Conservation (phyloP, 2,888 invertebrate genomes). For the Oscheius onirici region DNA sequence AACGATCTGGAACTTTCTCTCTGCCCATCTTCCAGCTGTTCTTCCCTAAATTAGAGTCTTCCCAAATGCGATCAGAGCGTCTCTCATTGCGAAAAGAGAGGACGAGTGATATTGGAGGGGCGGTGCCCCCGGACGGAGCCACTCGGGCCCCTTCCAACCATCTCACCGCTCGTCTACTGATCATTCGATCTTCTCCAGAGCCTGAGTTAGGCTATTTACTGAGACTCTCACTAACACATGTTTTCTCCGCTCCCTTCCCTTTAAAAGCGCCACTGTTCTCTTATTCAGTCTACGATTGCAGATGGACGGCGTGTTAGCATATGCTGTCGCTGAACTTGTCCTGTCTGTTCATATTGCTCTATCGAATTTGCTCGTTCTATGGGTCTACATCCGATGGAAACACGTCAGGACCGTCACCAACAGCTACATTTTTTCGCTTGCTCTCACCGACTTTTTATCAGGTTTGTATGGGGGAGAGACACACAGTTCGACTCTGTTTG, state of each 20-base stretch:
- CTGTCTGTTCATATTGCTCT: slow-evolving; percentile 67
- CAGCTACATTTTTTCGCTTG: slow-evolving; percentile 69
- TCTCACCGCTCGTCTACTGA: background rate
- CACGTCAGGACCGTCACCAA: slow-evolving; percentile 69
- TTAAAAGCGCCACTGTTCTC: background rate
- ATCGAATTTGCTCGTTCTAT: slow-evolving; percentile 68
- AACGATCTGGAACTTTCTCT: background rate
- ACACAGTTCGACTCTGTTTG: background rate
- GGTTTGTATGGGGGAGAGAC: slow-evolving; percentile 33
- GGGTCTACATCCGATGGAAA: slow-evolving; percentile 58
- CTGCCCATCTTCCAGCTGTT: slow-evolving; percentile 10
- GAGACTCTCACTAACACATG: background rate
- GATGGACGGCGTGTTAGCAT: slow-evolving; percentile 38
- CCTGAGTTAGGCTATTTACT: slow-evolving; percentile 6
- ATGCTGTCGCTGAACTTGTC: slow-evolving; percentile 65
- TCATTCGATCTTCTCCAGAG: slow-evolving; percentile 8
- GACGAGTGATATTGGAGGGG: slow-evolving; percentile 28
- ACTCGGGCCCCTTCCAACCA: background rate
- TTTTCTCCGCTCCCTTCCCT: background rate
- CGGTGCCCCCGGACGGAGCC: background rate
- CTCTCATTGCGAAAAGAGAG: slow-evolving; percentile 10
- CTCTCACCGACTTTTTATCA: slow-evolving; percentile 69
- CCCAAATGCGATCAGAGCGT: slow-evolving; percentile 30
- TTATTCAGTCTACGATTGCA: background rate
- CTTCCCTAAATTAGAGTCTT: slow-evolving; percentile 13